Evolutionary conservation across 2,888 invertebrate genomes (phyloP).

Genomic region (Quadroppia sp.): DNA sequence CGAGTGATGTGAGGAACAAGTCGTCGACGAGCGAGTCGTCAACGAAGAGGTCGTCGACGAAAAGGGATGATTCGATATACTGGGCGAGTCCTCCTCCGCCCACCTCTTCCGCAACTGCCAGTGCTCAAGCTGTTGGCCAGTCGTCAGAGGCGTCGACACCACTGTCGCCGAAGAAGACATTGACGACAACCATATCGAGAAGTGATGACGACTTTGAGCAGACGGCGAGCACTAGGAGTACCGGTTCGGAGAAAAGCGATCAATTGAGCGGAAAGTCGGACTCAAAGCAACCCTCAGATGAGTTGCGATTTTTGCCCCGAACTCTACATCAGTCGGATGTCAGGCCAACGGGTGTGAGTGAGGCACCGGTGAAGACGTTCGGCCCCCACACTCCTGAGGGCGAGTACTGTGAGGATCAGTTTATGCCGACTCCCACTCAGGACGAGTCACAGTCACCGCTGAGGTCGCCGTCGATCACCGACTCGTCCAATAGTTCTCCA

Average conservation of each 20-base stretch:
- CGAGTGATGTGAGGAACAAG: neutral
- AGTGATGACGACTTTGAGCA: neutral
- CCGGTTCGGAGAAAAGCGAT: neutral
- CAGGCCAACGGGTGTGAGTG: neutral
- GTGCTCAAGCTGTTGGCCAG: neutral
- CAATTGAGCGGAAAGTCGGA: neutral
- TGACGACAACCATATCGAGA: neutral
- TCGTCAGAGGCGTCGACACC: neutral
- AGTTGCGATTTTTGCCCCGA: conserved; percentile 36
- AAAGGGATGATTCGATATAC: conserved; percentile 5
- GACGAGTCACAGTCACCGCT: conserved; percentile 41
- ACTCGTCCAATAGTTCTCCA: neutral
- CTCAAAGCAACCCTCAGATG: neutral
- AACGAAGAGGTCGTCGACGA: neutral
- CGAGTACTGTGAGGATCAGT: conserved; percentile 37
- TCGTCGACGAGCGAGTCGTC: neutral
- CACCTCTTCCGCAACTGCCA: neutral
- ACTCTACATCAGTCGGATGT: conserved; percentile 23
- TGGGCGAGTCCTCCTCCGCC: conserved; percentile 15
- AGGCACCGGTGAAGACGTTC: conserved; percentile 49
- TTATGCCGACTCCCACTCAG: conserved; percentile 42
- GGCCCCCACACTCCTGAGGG: conserved; percentile 48
- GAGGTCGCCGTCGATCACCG: neutral
- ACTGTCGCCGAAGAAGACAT: neutral
- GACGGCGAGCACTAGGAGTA: neutral